Evolutionary conservation across 2,113 vertebrate species (phyloP).

Genomic region (Oostethus manadensis): DNA sequence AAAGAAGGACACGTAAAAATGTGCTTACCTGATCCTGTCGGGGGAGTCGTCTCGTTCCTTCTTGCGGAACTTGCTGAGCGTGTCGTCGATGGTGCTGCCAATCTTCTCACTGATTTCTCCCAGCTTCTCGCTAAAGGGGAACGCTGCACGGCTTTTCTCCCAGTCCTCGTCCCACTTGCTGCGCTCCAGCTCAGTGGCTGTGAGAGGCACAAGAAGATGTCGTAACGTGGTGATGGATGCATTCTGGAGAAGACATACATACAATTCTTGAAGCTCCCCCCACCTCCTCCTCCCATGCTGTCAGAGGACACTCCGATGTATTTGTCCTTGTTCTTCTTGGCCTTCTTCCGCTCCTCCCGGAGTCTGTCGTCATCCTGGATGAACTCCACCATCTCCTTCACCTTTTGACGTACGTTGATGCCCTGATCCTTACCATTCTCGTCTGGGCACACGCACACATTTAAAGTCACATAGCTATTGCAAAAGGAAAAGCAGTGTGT

Average conservation of each 20-base stretch:
- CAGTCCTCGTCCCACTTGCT: conserved; percentile 97
- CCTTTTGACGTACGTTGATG: conserved; percentile 96
- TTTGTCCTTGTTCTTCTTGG: conserved; percentile 99
- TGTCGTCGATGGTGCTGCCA: conserved; percentile 95
- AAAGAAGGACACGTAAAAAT: neutral
- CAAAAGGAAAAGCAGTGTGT: neutral
- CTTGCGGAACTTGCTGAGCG: conserved; percentile 94
- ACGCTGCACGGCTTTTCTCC: conserved; percentile 87
- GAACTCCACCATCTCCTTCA: conserved; percentile 98
- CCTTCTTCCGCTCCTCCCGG: conserved; percentile 94
- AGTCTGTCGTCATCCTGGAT: conserved; percentile 94
- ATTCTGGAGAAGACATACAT: conserved; percentile 17
- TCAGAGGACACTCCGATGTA: conserved; percentile 95
- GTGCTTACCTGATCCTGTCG: conserved; percentile 83
- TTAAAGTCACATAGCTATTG: neutral
- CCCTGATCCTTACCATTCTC: conserved; percentile 97
- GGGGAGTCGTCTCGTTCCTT: conserved; percentile 93
- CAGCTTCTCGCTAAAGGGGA: conserved; percentile 95
- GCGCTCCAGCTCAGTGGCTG: conserved; percentile 74
- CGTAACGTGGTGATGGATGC: neutral
- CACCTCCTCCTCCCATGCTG: conserved; percentile 73
- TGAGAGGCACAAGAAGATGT: neutral
- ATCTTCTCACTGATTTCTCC: conserved; percentile 97
- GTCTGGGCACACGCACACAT: conserved; percentile 64
- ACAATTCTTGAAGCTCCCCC: conserved; percentile 84